A percentile compares a stretch with the other conserved stretches of the same genome.
Evolutionary conservation across 2,113 vertebrate genomes (phyloP).

Genomic region (Thryonomys swinderianus): DNA sequence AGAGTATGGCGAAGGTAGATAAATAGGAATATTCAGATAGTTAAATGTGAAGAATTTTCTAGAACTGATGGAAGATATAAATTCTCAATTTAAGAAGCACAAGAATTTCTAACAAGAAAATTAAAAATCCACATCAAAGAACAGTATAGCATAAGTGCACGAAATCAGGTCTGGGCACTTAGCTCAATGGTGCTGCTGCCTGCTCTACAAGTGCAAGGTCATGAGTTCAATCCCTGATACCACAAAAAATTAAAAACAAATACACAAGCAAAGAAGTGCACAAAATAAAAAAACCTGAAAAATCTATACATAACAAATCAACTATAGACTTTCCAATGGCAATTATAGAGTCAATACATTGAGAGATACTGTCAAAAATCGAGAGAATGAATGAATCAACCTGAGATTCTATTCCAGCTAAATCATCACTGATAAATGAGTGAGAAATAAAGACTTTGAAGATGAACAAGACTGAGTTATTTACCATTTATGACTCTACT

Average conservation of each 20-base stretch:
- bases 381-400: neutral
- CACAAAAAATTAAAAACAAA: too few relatives aligned
- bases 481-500: neutral
- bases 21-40: neutral
- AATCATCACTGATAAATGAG: neutral
- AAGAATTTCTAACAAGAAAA: neutral
- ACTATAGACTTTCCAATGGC: neutral
- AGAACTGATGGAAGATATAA: neutral
- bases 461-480: neutral
- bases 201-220: too few relatives aligned
- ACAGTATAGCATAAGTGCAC: neutral
- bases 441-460: neutral
- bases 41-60: neutral
- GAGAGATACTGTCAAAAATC: neutral
- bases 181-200: too few relatives aligned
- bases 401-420: neutral
- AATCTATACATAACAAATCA: neutral
- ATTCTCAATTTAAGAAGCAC: neutral
- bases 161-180: neutral
- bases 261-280: too few relatives aligned
- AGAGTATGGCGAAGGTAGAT: neutral
- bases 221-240: too few relatives aligned
- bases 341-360: neutral
- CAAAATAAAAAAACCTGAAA: constrained; percentile 1
- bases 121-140: neutral